Evolutionary conservation across 2,797 vertebrate genomes (phyloP).

Genomic region (Serranus cabrilla): DNA sequence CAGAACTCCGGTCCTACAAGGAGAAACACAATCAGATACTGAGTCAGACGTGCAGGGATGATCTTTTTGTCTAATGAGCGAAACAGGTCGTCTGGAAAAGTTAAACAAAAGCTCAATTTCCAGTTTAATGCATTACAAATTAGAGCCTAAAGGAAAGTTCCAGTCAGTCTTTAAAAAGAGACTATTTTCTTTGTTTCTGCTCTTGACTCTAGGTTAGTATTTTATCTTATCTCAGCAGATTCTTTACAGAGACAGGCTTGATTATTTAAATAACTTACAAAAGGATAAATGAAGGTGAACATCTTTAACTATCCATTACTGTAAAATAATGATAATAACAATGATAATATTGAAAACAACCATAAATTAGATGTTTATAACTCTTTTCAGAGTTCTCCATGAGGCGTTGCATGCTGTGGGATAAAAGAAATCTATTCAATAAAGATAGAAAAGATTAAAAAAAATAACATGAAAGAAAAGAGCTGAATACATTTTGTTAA

Average conservation of each 20-base stretch:
- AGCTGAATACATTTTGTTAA: too few species aligned
- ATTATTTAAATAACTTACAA: not conserved
- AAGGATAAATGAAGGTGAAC: constrained; percentile 10
- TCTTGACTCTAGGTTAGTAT: not conserved
- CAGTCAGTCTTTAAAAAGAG: not conserved
- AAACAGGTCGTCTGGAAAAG: constrained; percentile 11
- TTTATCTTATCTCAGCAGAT: not conserved
- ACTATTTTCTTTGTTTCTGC: too few species aligned
- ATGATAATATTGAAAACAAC: too few species aligned
- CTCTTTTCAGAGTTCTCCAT: too few species aligned
- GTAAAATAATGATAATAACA: too few species aligned
- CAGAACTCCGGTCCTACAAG: constrained; percentile 88
- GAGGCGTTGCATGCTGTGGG: too few species aligned
- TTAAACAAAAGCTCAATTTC: not conserved
- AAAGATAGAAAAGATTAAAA: too few species aligned
- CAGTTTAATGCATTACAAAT: not conserved
- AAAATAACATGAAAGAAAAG: too few species aligned
- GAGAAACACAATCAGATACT: constrained; percentile 24
- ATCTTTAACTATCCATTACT: not conserved
- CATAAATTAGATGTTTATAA: too few species aligned
- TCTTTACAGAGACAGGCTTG: not conserved
- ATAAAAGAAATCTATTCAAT: too few species aligned
- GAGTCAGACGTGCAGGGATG: not conserved
- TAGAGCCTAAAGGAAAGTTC: not conserved
- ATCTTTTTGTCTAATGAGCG: not conserved